phyloP scores from a whole-genome alignment of 2,113 vertebrate species.

The Mohoua ochrocephala region DNA sequence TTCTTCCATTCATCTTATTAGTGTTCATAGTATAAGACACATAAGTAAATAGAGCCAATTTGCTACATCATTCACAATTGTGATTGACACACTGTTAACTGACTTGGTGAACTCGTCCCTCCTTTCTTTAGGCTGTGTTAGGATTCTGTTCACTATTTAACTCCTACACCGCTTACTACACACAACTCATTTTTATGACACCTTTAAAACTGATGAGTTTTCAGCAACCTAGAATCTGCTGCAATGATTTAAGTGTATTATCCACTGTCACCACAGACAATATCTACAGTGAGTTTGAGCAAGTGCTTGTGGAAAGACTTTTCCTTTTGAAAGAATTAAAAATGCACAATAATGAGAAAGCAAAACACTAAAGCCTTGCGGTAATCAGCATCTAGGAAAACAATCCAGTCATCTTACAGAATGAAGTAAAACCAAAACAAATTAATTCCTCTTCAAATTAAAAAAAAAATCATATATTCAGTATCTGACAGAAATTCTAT shows the following conservation, averaged over 20 bases:
- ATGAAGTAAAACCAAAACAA: not conserved
- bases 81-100: not conserved
- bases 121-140: not conserved
- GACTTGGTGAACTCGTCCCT: not conserved
- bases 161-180: not conserved
- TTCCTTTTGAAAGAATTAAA: not conserved
- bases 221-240: not conserved
- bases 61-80: not conserved
- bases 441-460: not conserved
- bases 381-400: not conserved
- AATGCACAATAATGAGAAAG: not conserved
- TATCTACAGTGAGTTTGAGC: not conserved
- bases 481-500: not conserved
- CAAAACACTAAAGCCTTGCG: not conserved
- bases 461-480: fast-evolving
- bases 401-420: not conserved
- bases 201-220: not conserved
- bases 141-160: not conserved
- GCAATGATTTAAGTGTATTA: not conserved
- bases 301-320: not conserved
- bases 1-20: not conserved
- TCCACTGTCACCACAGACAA: not conserved
- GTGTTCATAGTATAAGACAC: not conserved
- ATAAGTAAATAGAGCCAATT: not conserved
- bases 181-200: not conserved